Base-by-base conservation (phyloP, 2,888 invertebrate genomes). In the Hydrotaea diabolus region DNA sequence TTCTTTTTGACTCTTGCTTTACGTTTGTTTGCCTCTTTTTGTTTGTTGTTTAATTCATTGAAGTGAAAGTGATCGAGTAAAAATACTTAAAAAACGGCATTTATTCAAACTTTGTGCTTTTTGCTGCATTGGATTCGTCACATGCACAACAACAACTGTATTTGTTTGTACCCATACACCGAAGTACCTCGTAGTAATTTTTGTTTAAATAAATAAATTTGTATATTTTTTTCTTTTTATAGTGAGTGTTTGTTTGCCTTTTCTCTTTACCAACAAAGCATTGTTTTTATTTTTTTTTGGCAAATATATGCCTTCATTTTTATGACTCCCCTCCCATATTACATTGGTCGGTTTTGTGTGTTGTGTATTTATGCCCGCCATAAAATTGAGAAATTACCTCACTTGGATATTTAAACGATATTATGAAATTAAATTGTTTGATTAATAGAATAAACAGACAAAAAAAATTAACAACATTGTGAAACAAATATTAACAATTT, bases 11-110 rank as follows among this genome's bases (percentile, higher is more conserved):
- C n/a, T 26, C 11, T 21, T 21, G 53, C 9, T 57, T 57, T 57
- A 7, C 26, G 26, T 9, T 26, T 17, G 26, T 15, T 26, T 8
- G 17, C 59, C 11, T 59, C 5, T 62, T 15, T 62, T n/a, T 31
- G 31, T n/a, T 26, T 59, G 26, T 59, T n/a, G 4, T 31, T 31
- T 59, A 23, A 31, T 62, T 31, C 62, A 62, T n/a, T 31, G 36
- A 62, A 62, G 62, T 62, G 62, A 62, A 62, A 62, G 62, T 62
- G 62, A 62, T 62, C 62, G 31, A 36, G 62, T 31, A 62, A 62
- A 59, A 62, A 59, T 13, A 0, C 53, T 17, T 31, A 31, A 31
- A 57, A 23, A 59, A 59, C 15, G 13, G 21, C 21, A 59, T 8
- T 31, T 31, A 62, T 26, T 39, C 7, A 62, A 62, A 31, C n/a